phyloP scores from a whole-genome alignment of 2,888 invertebrate species.

The Microchrysa polita region DNA sequence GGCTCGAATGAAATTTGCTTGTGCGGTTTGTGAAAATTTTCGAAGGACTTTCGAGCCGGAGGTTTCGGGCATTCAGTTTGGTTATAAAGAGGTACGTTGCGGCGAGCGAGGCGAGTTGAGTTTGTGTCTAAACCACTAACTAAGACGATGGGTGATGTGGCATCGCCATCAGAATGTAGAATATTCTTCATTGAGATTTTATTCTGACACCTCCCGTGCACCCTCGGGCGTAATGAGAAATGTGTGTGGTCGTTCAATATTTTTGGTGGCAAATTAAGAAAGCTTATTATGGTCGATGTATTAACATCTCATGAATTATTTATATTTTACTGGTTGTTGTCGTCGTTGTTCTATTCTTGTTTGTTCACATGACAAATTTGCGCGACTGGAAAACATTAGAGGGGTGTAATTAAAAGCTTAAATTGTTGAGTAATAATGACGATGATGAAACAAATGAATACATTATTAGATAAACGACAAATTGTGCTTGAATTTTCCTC shows the following conservation, averaged over 20 bases:
- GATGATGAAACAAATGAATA: too few species aligned
- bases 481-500: too few species aligned
- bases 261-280: conserved; percentile 41
- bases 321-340: conserved; percentile 1
- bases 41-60: neutral
- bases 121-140: neutral
- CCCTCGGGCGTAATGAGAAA: neutral
- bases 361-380: conserved; percentile 2
- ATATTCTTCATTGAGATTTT: conserved; percentile 5
- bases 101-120: neutral
- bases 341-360: conserved; percentile 1
- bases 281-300: conserved; percentile 38
- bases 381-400: neutral
- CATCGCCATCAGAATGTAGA: neutral
- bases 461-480: too few species aligned
- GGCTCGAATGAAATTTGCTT: neutral
- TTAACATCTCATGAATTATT: conserved; percentile 45
- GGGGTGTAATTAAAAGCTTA: conserved; percentile 36
- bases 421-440: neutral
- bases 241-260: conserved; percentile 35
- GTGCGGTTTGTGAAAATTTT: neutral
- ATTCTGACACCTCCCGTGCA: neutral
- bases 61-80: neutral
- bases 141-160: neutral
- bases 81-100: too few species aligned